Evolutionary conservation across 2,888 invertebrate genomes (phyloP), one percentile per base, ranked within the genome.

Genomic region (Polia nebulosa): DNA sequence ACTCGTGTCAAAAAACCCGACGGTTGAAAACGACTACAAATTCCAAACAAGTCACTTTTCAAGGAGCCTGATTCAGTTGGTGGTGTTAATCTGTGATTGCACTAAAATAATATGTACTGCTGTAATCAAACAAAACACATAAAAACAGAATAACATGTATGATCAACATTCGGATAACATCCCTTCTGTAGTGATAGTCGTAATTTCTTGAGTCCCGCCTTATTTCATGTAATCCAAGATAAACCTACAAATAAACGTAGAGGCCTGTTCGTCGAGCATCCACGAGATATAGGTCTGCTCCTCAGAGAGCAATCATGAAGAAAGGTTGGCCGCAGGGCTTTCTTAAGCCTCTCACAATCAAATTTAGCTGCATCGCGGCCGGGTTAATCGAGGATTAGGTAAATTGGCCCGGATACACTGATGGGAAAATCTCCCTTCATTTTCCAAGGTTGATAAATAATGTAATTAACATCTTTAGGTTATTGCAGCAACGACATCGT

Each of bases 351-450:
- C 83, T 85, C 84, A 87, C 89, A 90, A 90, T 90, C 89, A 89
- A 90, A 90, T 90, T 89, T 87, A 85, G 87, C 85, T 89, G 88
- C 88, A 90, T 80, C 88, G 84, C 87, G 78, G 82, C 81, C 74
- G 86, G 85, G 89, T 88, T 90, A 90, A 90, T 88, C 84, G 87
- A 87, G 87, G 84, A 87, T 89, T 87, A 89, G 82, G 85, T 83
- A 89, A 89, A 90, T 90, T 89, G 85, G 78, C 82, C 77, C 78
- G 74, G 80, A 86, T 87, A 85, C 81, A 82, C 81, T 87, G 89
- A 89, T 87, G 86, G 84, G 85, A 82, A 85, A 78, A 86, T 82
- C 82, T 79, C 77, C 78, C 75, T 71, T 76, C 76, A 64, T 76
- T 75, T 87, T 83, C 82, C 71, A 78, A 66, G 67, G 75, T 70